Base-by-base conservation (phyloP, 2,888 invertebrate species). In the Drosophila phalerata region DNA sequence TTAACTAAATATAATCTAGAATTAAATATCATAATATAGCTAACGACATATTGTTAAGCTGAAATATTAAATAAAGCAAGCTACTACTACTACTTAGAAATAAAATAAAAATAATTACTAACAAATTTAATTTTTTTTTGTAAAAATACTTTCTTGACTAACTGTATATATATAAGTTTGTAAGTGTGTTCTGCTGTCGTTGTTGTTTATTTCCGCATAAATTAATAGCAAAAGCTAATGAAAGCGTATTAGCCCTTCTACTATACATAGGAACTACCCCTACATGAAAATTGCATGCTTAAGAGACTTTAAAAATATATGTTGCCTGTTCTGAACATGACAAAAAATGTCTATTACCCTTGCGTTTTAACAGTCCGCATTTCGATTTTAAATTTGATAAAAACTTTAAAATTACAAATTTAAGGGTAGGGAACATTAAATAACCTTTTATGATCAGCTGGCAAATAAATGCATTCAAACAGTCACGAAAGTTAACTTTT, bases 251-350 rank as follows among this genome's bases (percentile, higher is more conserved):
- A 6, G 6, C 6, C 19, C 34, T 5, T 47, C 10, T 28, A n/a
- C 9, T 25, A 17, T n/a, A n/a, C n/a, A n/a, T 5, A 4, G 13
- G 11, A 43, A 8, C 34, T 43, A 61, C 53, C 55, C 55, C 11
- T 28, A 45, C 34, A 10, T 25, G n/a, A 5, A 2, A 43, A 22
- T 53, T 11, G 78, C 78, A 63, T 75, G 75, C 17, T 25, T 43
- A 51, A 48, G 10, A 13, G 5, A 32, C 30, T 68, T 75, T 73
- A 25, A 40, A 42, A 49, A 19, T 5, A 2, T 28, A 11, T 52
- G 13, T 38, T 15, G 11, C 38, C 25, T 25, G 3, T 17, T 15
- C 15, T 4, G 11, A 38, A 28, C 13, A 19, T 48, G 62, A 48
- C 38, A 58, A 38, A 56, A 38, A n/a, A 52, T 30, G 25, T 15